Conservation (phyloP, 2,888 invertebrate species). For the Tridacna gigas region DNA sequence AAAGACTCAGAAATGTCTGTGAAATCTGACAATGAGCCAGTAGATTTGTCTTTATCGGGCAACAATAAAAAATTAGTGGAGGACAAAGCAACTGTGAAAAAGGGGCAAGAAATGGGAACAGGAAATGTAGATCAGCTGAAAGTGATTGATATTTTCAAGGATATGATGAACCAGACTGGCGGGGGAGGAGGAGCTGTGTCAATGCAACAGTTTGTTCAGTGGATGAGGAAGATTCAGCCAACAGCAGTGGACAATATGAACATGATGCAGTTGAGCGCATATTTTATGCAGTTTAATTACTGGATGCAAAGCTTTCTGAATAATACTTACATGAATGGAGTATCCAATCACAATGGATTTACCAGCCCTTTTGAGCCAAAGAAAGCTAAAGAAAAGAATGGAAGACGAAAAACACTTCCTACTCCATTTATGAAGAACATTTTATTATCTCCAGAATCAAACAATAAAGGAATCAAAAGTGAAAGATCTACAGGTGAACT, state of each 20-base stretch:
- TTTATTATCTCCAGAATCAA: neutral
- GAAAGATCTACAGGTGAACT: neutral
- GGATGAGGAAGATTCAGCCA: slow-evolving; percentile 29
- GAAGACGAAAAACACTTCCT: neutral
- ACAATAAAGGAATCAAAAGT: neutral
- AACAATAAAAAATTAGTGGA: neutral
- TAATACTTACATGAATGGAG: slow-evolving; percentile 7
- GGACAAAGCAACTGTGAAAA: slow-evolving; percentile 5
- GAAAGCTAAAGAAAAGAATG: neutral
- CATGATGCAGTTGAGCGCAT: slow-evolving; percentile 17
- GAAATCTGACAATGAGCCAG: neutral
- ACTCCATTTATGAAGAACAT: neutral
- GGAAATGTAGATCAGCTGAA: slow-evolving; percentile 4
- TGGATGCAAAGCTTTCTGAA: slow-evolving; percentile 32
- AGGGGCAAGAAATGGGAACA: neutral
- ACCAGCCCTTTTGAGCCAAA: neutral
- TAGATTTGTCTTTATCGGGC: neutral
- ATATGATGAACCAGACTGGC: neutral
- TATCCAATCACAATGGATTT: neutral
- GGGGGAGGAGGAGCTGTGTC: neutral
- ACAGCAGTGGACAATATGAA: slow-evolving; percentile 2
- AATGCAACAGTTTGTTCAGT: slow-evolving; percentile 18
- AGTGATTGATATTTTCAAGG: slow-evolving; percentile 14
- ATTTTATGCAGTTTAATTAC: slow-evolving; percentile 28
- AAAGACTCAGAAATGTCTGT: neutral